These are phyloP conservation scores for Hiodon tergisus DNA, from an alignment of 2,113 vertebrate species.

Conservation along the genomic window DNA sequence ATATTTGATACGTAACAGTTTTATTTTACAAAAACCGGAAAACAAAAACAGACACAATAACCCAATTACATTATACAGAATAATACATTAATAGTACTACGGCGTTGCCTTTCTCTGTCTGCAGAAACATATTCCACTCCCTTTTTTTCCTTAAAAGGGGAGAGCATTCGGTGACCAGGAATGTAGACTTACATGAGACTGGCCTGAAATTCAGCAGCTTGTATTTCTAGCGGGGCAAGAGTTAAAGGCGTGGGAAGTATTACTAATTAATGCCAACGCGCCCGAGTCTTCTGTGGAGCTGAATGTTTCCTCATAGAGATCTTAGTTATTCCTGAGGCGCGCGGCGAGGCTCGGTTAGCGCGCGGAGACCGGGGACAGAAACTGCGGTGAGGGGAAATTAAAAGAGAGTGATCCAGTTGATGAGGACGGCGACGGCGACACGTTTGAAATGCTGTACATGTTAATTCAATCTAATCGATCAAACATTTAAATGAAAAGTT, in stretches of 20 bases:
- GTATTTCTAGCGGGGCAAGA: slow-evolving; percentile 32
- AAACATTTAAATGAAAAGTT: no score
- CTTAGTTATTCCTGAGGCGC: slow-evolving; percentile 22
- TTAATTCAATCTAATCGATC: no score
- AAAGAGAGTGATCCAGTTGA: neutral
- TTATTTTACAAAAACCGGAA: no score
- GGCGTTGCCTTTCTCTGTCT: no score
- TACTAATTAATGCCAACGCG: slow-evolving; percentile 38
- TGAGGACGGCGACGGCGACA: no score
- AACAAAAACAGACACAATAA: no score
- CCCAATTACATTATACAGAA: no score
- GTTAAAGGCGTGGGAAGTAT: slow-evolving; percentile 39
- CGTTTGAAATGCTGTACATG: no score
- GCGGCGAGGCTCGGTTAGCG: slow-evolving; percentile 14
- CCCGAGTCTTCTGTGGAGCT: slow-evolving; percentile 26
- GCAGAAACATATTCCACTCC: neutral
- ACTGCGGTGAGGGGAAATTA: neutral
- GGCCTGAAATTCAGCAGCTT: slow-evolving; percentile 26
- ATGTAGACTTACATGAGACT: slow-evolving; percentile 20
- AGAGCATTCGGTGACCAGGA: slow-evolving; percentile 19
- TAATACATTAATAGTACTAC: no score
- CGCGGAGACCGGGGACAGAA: slow-evolving; percentile 8
- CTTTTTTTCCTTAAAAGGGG: slow-evolving; percentile 9
- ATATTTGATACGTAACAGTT: no score
- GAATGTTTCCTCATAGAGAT: slow-evolving; percentile 30